Evolutionary conservation across 2,888 invertebrate species (phyloP), one percentile per base, ranked within the genome.

Genomic region (Phyllotreta striolata): DNA sequence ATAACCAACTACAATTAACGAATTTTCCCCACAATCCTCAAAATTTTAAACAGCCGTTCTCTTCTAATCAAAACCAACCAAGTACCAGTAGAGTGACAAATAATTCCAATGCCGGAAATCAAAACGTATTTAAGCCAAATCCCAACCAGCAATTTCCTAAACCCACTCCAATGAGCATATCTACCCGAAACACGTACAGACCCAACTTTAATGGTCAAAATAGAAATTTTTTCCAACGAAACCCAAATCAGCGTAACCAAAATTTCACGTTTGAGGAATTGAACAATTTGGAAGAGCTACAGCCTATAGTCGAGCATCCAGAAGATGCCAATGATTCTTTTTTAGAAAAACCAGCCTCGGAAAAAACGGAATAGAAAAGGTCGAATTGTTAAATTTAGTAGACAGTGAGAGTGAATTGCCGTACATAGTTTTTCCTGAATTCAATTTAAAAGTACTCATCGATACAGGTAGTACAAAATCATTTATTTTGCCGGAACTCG

Each of bases 401-500:
- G 24, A 24, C 4, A 24, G 4, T 24, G 24, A 24, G 24, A 73
- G 72, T 55, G 40, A 41, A 46, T 43, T 56, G 9, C 44, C 54
- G 3, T 61, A 61, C 12, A 61, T 61, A 13, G 34, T 54, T 14
- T 55, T 61, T 41, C 55, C 55, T 3, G 62, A 62, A 62, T 12
- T 38, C 38, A 46, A 37, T 44, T 6, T 46, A 8, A 62, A 54
- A 54, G 35, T 55, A 39, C 37, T 62, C 12, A 44, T 43, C 46
- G 55, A 62, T 56, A 43, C 41, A 7, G 62, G 62, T 46, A 44
- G 55, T 3, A 55, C 55, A 38, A 55, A 38, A 62, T 62, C 55
- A 1, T 62, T 62, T 35, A 62, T 62, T 38, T 14, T 46, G 13
- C 62, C 62, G 3, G 14, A 62, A 5, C 10, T 62, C 37, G 55